Percentiles rank a stretch among this genome's conserved stretches.
phyloP scores from a whole-genome alignment of 2,113 vertebrate species.

The Echinops telfairi region DNA sequence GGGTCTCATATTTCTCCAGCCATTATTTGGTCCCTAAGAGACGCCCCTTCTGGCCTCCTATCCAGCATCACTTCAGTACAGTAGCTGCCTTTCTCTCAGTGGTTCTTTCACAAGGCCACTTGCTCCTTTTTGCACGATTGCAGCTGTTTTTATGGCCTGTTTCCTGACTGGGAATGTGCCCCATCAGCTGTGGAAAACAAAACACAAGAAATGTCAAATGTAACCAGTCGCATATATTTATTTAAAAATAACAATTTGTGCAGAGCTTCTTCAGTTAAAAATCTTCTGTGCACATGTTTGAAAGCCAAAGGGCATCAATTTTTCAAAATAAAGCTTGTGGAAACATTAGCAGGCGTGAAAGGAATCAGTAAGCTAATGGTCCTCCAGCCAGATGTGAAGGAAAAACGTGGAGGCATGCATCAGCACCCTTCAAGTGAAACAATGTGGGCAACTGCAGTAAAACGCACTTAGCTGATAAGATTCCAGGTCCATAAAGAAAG shows the following conservation, averaged over 20 bases:
- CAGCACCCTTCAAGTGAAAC: conserved; percentile 58
- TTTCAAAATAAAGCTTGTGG: conserved; percentile 82
- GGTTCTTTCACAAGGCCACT: background rate
- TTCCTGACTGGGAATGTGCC: conserved; percentile 81
- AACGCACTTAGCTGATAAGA: too few relatives aligned
- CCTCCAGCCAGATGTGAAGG: conserved; percentile 70
- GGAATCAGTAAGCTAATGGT: conserved; percentile 54
- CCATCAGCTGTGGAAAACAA: conserved; percentile 85
- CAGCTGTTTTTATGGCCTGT: conserved; percentile 85
- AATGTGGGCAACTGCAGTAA: too few relatives aligned
- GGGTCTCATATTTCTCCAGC: background rate
- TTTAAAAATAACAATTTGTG: conserved; percentile 77
- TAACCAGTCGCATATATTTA: conserved; percentile 79
- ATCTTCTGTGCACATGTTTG: conserved; percentile 82
- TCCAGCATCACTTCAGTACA: fast-evolving
- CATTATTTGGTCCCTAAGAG: background rate
- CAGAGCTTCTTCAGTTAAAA: conserved; percentile 81
- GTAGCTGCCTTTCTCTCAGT: background rate
- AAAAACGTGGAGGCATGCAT: conserved; percentile 34
- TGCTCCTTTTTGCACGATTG: conserved; percentile 48
- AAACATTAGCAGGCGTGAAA: conserved; percentile 70
- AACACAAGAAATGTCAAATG: conserved; percentile 77
- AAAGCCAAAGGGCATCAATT: conserved; percentile 78
- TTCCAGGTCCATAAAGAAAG: too few relatives aligned
- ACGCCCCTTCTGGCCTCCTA: background rate